Evolutionary conservation across 2,888 invertebrate genomes (phyloP), one percentile per base, ranked within the genome.

Genomic region (Carabus problematicus): DNA sequence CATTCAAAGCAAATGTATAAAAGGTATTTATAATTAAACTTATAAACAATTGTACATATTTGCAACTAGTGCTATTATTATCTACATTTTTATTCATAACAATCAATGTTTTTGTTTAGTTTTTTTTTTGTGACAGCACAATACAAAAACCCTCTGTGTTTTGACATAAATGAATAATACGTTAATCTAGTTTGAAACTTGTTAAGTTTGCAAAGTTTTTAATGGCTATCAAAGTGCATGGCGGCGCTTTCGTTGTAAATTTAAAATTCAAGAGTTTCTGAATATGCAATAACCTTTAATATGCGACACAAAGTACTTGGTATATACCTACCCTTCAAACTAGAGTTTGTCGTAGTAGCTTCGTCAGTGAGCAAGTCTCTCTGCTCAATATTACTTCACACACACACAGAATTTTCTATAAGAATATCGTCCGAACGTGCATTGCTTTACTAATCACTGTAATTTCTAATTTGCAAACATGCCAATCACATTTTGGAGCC

Each of bases 201-300:
- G 58, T 40, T 40, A 58, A 58, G 40, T 40, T 41, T 9, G 58
- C 60, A 12, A 60, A 60, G 43, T 60, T 60, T 45, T 43, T 60
- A 43, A 58, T 41, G 41, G 58, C 40, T 39, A 58, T 45, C 58
- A 58, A 43, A 60, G 60, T 39, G 42, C 43, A 63, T 61, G 16
- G 16, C n/a, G 29, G 8, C 43, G 40, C 55, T 54, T 63, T 40
- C 18, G 14, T n/a, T 64, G 64, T 47, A 64, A 54, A 64, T 64
- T 63, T 64, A 64, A 64, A 64, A 19, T 64, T 18, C 54, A 45
- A 52, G 55, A 4, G 12, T 55, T 18, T 63, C 43, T 63, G 63
- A 63, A 63, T 63, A 63, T 63, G 54, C 54, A 63, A 54, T 63
- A 54, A n/a, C 18, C 43, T 29, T 61, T 49, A 61, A 61, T 18